Percentiles rank a stretch among this genome's conserved stretches.
Conservation (phyloP, 2,113 vertebrate species). For the Sinocyclocheilus anophthalmus region DNA sequence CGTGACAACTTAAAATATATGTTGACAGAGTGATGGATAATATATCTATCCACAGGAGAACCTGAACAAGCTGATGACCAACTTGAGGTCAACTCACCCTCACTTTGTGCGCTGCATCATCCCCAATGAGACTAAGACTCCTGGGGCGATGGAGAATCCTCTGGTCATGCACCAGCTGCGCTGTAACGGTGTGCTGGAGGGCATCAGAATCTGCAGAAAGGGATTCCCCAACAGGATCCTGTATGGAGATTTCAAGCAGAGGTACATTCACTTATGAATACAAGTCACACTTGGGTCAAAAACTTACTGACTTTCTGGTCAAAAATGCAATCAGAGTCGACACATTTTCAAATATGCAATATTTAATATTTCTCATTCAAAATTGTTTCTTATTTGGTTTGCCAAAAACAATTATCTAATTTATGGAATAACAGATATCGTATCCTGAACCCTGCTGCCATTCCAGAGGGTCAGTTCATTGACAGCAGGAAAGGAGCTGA, state of each 20-base stretch:
- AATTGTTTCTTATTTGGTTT: neutral
- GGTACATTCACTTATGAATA: too few species aligned
- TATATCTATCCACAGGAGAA: slow-evolving; percentile 75
- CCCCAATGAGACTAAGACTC: slow-evolving; percentile 86
- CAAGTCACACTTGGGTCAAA: too few species aligned
- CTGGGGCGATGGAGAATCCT: slow-evolving; percentile 74
- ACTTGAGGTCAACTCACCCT: slow-evolving; percentile 80
- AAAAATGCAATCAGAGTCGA: too few species aligned
- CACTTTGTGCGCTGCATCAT: slow-evolving; percentile 87
- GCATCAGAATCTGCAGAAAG: slow-evolving; percentile 80
- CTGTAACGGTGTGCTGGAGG: slow-evolving; percentile 77
- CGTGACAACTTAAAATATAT: neutral
- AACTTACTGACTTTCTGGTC: too few species aligned
- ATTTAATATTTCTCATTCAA: neutral
- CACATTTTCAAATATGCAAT: too few species aligned
- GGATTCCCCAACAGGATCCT: slow-evolving; percentile 82
- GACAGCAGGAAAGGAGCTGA: slow-evolving; percentile 68
- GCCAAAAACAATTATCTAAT: too few species aligned
- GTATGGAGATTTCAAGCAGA: slow-evolving; percentile 75
- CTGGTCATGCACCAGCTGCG: slow-evolving; percentile 77
- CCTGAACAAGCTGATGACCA: slow-evolving; percentile 85
- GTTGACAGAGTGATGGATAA: neutral
- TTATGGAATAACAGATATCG: slow-evolving; percentile 57
- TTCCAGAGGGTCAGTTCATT: slow-evolving; percentile 70
- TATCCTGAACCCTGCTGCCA: slow-evolving; percentile 65